Evolutionary conservation across 2,113 vertebrate genomes (phyloP).

Genomic region (Tympanuchus pallidicinctus): DNA sequence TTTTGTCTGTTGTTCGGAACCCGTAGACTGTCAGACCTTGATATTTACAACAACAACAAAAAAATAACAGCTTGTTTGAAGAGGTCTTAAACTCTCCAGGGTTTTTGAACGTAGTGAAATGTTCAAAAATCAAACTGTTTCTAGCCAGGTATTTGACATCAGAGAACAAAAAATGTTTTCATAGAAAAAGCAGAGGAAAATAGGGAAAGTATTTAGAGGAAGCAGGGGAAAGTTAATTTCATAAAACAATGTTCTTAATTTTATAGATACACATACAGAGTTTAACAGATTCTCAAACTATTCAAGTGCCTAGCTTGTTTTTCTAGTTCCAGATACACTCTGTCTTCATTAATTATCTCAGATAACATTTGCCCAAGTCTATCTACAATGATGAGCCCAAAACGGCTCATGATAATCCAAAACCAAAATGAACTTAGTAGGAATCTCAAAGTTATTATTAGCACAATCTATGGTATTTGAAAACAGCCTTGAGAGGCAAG

Average conservation of each 20-base stretch:
- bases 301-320: background rate
- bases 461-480: background rate
- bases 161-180: background rate
- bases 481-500: background rate
- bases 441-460: background rate
- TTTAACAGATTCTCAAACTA: background rate
- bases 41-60: background rate
- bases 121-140: background rate
- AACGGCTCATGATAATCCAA: background rate
- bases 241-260: background rate
- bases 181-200: background rate
- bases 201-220: background rate
- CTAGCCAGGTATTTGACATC: background rate
- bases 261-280: background rate
- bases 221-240: background rate
- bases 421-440: background rate
- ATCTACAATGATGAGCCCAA: background rate
- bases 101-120: background rate
- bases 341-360: background rate
- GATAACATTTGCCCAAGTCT: background rate
- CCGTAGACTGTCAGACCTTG: background rate
- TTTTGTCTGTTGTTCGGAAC: background rate
- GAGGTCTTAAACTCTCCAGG: background rate
- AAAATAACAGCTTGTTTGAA: background rate
- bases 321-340: background rate